These are phyloP conservation scores for Radopholus similis DNA, from an alignment of 1,140 invertebrate species.

Conservation along the genomic window DNA sequence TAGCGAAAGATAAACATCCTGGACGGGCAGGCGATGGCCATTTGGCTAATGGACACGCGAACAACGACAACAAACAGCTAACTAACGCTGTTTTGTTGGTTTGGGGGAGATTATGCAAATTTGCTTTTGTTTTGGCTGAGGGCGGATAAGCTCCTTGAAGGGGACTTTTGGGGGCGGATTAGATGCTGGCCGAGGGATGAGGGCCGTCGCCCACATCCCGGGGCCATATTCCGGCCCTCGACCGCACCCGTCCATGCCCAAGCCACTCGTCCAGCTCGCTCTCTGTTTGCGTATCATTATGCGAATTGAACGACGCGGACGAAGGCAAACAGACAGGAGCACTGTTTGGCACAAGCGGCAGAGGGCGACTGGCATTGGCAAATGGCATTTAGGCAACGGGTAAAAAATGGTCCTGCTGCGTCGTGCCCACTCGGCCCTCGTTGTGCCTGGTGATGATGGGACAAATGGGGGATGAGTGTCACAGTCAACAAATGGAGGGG, in stretches of 20 bases:
- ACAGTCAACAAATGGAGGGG: too few species aligned
- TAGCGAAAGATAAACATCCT: background rate
- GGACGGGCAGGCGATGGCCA: background rate
- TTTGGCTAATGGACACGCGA: background rate
- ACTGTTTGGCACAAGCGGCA: background rate
- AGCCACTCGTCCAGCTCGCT: background rate
- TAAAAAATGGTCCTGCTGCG: too few species aligned
- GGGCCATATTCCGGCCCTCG: background rate
- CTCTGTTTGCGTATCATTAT: slow-evolving; percentile 3
- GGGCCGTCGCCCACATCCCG: background rate
- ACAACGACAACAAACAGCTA: too few species aligned
- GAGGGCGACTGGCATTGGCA: background rate
- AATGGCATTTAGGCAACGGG: background rate
- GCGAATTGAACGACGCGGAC: background rate
- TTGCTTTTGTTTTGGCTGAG: background rate
- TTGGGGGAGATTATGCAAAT: background rate
- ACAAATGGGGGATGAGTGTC: background rate
- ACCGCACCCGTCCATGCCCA: background rate
- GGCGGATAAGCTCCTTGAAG: background rate
- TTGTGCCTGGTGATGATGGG: background rate
- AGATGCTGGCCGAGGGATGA: background rate
- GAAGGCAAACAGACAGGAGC: background rate
- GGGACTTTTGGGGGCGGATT: background rate
- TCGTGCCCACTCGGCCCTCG: too few species aligned
- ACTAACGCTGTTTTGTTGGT: background rate